Conservation (phyloP, 2,113 vertebrate genomes). For the Emydocephalus ijimae region DNA sequence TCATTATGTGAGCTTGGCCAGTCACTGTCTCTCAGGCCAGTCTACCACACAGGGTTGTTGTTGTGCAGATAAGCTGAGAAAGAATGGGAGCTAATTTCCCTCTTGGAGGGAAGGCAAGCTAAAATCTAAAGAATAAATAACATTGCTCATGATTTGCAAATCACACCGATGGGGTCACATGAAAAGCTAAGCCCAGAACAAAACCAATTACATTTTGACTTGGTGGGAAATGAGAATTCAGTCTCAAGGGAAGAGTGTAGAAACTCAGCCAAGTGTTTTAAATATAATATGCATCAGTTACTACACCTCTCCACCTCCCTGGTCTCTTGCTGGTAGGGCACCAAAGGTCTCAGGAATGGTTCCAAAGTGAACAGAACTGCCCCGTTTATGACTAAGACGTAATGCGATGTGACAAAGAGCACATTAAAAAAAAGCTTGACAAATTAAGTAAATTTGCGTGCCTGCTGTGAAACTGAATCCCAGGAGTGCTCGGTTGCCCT, state of each 20-base stretch:
- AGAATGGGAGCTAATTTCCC: neutral
- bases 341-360: neutral
- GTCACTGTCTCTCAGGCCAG: neutral
- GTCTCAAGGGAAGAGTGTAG: neutral
- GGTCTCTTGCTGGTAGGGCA: neutral
- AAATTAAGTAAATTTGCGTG: neutral
- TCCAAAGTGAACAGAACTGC: neutral
- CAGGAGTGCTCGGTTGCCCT: neutral
- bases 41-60: neutral
- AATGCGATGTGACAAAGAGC: no score
- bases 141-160: neutral
- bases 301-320: neutral
- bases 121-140: neutral
- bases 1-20: neutral
- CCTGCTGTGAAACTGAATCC: slow-evolving; percentile 13
- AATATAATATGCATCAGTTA: neutral
- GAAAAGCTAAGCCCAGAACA: neutral
- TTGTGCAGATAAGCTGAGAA: neutral
- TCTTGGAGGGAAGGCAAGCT: neutral
- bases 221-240: neutral
- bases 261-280: neutral
- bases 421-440: neutral
- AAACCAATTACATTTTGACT: neutral
- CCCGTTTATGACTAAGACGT: neutral
- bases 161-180: neutral